Percentiles rank a stretch among this genome's conserved stretches.
phyloP scores from a whole-genome alignment of 2,113 vertebrate species.

The Pyrgilauda ruficollis region DNA sequence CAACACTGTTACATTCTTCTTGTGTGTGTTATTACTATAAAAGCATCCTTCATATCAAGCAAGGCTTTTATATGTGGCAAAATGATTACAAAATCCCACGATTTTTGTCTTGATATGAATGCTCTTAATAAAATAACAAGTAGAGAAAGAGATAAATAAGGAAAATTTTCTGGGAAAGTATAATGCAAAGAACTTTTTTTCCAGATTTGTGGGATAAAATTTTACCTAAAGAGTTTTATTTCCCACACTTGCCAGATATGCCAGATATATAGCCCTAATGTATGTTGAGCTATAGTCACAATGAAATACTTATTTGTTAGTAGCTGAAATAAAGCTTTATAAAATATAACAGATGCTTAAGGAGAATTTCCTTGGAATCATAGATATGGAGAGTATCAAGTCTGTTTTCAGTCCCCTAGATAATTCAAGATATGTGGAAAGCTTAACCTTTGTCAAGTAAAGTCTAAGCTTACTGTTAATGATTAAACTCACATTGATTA shows the following conservation, averaged over 20 bases:
- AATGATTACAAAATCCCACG: not conserved
- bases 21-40: not conserved
- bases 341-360: not conserved
- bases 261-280: not conserved
- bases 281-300: not conserved
- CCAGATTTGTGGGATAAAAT: not conserved
- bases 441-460: not conserved
- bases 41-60: not conserved
- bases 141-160: not conserved
- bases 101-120: not conserved
- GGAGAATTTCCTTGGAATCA: not conserved
- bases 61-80: not conserved
- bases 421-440: not conserved
- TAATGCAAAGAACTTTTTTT: not conserved
- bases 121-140: not conserved
- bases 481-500: not conserved
- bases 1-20: not conserved
- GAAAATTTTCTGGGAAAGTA: not conserved
- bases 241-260: not conserved
- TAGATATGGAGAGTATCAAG: not conserved
- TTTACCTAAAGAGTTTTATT: not conserved
- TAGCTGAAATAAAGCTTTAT: not conserved
- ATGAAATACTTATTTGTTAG: not conserved
- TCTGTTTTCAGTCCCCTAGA: not conserved
- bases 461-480: not conserved